Evolutionary conservation across 2,797 vertebrate genomes (phyloP), one percentile per base, ranked within the genome.

Genomic region (Lithobates sylvaticus): DNA sequence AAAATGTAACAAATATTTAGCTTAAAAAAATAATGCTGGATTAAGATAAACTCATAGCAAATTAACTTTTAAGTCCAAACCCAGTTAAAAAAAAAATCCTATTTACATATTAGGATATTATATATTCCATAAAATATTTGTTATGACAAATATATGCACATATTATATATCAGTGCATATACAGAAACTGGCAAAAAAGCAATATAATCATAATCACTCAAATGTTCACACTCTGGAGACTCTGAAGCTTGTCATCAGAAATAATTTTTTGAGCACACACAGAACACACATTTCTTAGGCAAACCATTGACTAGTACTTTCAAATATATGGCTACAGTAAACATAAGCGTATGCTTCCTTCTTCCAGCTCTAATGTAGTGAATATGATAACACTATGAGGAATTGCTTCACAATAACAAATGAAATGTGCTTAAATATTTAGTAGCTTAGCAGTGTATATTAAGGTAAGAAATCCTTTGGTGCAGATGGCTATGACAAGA

Each of bases 371-470:
- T 64, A 73, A 74, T 44, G 58, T 34, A 47, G 61, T 67, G 58
- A 76, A 75, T 34, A 29, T n/a, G 72, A 68, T 83, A 68, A 76
- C 34, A 50, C 81, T 74, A 75, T 76, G 26, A 68, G 39, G 72
- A 47, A 67, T 74, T 65, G 70, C 50, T 85, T 80, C 27, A 76
- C 65, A 81, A 86, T 69, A 81, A 58, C 44, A 81, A 81, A 44
- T 39, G 50, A 69, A 77, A 78, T 64, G 75, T 77, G n/a, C 76
- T 69, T 86, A 69, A 76, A 86, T 82, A 77, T 82, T 82, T 77
- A 82, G 71, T 32, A 44, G 34, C 42, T 69, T 29, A 80, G 44
- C n/a, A 23, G 47, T 29, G 58, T 78, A 86, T 86, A 86, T 77
- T 77, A 77, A 72, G 61, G 67, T 71, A 86, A 82, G 67, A 65